Conservation (phyloP, 2,888 invertebrate species). For the Octonoba sinensis region DNA sequence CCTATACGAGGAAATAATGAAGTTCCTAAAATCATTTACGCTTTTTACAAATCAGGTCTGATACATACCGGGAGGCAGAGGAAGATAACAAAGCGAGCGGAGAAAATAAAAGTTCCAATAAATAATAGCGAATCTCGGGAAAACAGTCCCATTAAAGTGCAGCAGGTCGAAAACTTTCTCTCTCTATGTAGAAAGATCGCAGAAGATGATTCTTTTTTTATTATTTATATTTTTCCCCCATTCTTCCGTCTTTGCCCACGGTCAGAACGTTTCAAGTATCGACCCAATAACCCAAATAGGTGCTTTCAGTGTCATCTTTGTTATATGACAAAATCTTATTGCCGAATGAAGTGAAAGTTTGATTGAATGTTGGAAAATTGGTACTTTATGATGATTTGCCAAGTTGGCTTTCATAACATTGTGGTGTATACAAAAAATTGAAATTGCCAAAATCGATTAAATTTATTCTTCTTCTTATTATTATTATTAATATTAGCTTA, state of each 20-base stretch:
- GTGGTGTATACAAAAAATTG: no score
- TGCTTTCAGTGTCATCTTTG: conserved; percentile 50
- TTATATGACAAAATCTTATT: no score
- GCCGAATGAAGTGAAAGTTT: no score
- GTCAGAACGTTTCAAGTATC: conserved; percentile 49
- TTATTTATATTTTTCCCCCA: not conserved
- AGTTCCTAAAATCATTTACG: not conserved
- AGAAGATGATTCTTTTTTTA: not conserved
- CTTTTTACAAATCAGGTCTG: conserved; percentile 25
- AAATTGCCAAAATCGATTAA: no score
- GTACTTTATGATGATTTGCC: no score
- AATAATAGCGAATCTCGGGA: conserved; percentile 31
- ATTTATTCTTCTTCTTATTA: no score
- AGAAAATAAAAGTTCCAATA: conserved; percentile 20
- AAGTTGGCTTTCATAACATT: no score
- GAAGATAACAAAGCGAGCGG: not conserved
- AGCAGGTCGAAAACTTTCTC: conserved; percentile 15
- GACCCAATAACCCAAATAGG: conserved; percentile 48
- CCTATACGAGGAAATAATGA: not conserved
- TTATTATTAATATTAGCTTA: no score
- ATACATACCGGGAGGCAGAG: conserved; percentile 19
- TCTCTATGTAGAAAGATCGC: not conserved
- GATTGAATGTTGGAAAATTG: no score
- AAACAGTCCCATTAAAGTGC: conserved; percentile 34
- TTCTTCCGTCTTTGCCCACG: conserved; percentile 38